Base-by-base conservation (phyloP, 92 coral and sea anemone genomes). In the Bergia puertoricense region DNA sequence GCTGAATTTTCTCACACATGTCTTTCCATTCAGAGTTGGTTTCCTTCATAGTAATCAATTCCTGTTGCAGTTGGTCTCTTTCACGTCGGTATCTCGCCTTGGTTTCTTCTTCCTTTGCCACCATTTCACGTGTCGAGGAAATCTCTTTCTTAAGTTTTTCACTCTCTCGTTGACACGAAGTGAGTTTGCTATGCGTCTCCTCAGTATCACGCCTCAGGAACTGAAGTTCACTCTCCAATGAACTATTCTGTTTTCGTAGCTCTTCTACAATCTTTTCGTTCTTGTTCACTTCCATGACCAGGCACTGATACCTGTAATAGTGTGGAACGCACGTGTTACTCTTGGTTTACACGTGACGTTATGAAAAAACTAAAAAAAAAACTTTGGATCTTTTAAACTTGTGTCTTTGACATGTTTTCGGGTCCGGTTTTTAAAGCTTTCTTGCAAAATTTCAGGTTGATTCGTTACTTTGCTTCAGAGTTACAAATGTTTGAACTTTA, bases 1-100 rank as follows among this genome's bases (percentile, higher is more conserved):
- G 92, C 67, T 95, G 98, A 45, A 95, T 95, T 81, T 90, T 95
- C 83, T 95, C 98, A 69, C 98, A 95, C 98, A 95, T 95, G 18
- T 93, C 98, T 87, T 95, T 95, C 98, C 98, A 95, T 39, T 93
- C 94, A 18, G 94, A 68, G 86, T 95, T 95, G 59, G 92, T 93
- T 45, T 89, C 96, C 82, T 93, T 95, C 98, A 95, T 95, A 4
- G 92, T 76, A 5, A 72, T 88, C 88, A 95, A 85, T 75, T 95
- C 98, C 43, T 86, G 91, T 44, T 92, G 92, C 0, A 95, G 91
- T 50, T 95, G 92, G 40, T 93, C 95, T 50, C 96, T 80, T 78
- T 95, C 98, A 38, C 91, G 91, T 48, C 85, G 89, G 39, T 93
- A 81, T 51, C 96, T 92, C 57, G 82, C 86, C 5, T 85, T 44